Evolutionary conservation across 2,888 invertebrate genomes (phyloP).

Genomic region (Mythimna lalbum): DNA sequence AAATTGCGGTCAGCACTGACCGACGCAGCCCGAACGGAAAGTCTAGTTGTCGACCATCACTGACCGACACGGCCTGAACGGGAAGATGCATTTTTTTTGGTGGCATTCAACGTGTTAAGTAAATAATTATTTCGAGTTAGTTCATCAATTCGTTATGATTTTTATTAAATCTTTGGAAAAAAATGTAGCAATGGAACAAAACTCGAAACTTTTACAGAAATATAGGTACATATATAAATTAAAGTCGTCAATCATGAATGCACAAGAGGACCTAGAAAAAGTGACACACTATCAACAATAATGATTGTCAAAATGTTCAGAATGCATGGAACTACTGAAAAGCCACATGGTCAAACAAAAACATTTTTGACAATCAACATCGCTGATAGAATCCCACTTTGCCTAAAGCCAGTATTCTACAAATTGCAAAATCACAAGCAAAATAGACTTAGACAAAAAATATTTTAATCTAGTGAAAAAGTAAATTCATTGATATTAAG

Average conservation of each 20-base stretch:
- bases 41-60: too few species aligned
- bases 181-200: constrained; percentile 13
- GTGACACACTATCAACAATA: neutral
- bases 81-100: too few species aligned
- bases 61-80: too few species aligned
- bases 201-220: constrained; percentile 32
- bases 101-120: too few species aligned
- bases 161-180: constrained; percentile 38
- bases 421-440: constrained; percentile 28
- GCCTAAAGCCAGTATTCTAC: neutral
- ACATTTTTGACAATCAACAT: neutral
- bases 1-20: too few species aligned
- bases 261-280: neutral
- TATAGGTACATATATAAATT: neutral
- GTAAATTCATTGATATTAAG: constrained; percentile 13
- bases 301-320: neutral
- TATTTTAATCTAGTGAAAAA: constrained; percentile 5
- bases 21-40: too few species aligned
- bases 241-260: constrained; percentile 25
- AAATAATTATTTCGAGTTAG: constrained; percentile 36
- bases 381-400: neutral
- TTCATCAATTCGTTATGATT: constrained; percentile 15
- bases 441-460: constrained; percentile 1
- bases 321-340: neutral
- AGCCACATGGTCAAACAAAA: too few species aligned